Evolutionary conservation across 2,797 vertebrate genomes (phyloP).

Genomic region (Ficedula albicollis): DNA sequence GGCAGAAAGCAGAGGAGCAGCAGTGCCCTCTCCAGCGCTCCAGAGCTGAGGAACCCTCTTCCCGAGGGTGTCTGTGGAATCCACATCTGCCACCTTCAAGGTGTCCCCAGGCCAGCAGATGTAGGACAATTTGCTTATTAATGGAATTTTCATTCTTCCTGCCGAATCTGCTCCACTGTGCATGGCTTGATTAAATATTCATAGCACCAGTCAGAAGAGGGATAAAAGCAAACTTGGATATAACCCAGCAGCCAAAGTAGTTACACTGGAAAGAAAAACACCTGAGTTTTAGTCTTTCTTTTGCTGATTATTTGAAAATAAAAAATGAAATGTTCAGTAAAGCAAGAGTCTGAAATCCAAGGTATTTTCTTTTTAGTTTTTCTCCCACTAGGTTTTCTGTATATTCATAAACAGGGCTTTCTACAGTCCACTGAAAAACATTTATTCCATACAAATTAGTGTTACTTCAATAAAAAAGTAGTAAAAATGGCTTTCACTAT

Average conservation of each 20-base stretch:
- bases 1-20: neutral
- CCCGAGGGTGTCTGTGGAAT: neutral
- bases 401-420: neutral
- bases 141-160: conserved; percentile 26
- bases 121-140: conserved; percentile 21
- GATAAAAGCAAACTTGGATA: conserved; percentile 65
- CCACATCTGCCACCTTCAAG: conserved; percentile 1
- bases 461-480: neutral
- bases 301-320: neutral
- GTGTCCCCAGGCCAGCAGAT: conserved; percentile 20
- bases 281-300: neutral
- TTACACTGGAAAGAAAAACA: neutral
- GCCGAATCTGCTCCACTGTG: conserved; percentile 21
- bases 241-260: neutral
- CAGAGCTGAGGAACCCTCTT: neutral
- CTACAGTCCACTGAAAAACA: neutral
- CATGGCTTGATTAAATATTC: conserved; percentile 55
- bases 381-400: neutral
- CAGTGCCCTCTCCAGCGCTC: neutral
- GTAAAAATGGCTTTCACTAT: neutral
- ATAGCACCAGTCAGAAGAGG: conserved; percentile 32
- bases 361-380: neutral
- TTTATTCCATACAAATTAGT: neutral
- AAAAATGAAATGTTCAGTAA: neutral
- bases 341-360: neutral